Conservation (phyloP, 2,888 invertebrate genomes). For the Hypena proboscidalis region DNA sequence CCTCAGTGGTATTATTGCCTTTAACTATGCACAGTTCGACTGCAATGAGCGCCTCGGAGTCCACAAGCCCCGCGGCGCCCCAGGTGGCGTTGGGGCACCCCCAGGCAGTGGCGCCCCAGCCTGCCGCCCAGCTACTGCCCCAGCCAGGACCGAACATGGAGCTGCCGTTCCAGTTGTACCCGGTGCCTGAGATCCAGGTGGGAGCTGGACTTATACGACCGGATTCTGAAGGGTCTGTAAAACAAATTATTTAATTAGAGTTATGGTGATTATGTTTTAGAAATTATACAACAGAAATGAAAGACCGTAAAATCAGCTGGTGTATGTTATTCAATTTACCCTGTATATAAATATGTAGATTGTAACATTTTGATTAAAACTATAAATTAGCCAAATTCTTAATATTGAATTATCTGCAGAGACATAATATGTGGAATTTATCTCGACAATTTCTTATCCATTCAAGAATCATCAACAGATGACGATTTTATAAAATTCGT, state of each 20-base stretch:
- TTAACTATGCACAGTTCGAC: conserved; percentile 77
- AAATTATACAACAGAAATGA: too few relatives aligned
- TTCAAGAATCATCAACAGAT: too few relatives aligned
- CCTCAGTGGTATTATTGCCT: conserved; percentile 80
- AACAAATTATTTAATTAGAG: not conserved
- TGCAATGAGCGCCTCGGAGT: conserved; percentile 92
- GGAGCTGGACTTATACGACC: conserved; percentile 58
- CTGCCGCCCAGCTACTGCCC: conserved; percentile 88
- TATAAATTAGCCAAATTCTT: too few relatives aligned
- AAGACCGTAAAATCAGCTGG: too few relatives aligned
- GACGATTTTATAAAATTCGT: too few relatives aligned
- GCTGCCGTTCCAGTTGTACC: conserved; percentile 48
- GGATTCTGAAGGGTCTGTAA: conserved; percentile 41
- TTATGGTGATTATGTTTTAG: too few relatives aligned
- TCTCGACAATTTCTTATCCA: too few relatives aligned
- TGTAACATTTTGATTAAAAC: too few relatives aligned
- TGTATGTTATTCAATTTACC: too few relatives aligned
- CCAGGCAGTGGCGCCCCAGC: conserved; percentile 86
- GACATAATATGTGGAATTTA: too few relatives aligned
- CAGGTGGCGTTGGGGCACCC: conserved; percentile 88
- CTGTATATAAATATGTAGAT: too few relatives aligned
- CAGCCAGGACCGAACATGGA: conserved; percentile 75
- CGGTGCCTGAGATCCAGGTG: conserved; percentile 48
- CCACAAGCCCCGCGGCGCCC: conserved; percentile 90
- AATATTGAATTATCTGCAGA: too few relatives aligned